Evolutionary conservation across 2,888 invertebrate species (phyloP).

Genomic region (Acanthosepion pharaonis): DNA sequence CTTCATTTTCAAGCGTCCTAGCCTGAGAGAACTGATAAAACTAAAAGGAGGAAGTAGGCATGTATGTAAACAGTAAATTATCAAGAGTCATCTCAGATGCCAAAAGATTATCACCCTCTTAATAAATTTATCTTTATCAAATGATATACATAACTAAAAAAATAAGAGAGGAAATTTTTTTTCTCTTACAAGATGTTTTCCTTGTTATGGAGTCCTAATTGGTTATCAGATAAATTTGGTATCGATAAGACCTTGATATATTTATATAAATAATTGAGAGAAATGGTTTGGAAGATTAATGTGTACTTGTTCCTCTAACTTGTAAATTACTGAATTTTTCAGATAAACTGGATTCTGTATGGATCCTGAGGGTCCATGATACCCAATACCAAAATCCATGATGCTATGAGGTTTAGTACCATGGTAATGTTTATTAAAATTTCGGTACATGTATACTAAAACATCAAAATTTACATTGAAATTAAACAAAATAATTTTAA

Average conservation of each 20-base stretch:
- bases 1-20: neutral
- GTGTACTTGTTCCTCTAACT: neutral
- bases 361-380: no score
- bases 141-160: neutral
- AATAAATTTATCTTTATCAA: conserved; percentile 21
- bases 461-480: no score
- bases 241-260: neutral
- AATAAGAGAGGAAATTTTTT: neutral
- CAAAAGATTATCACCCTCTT: neutral
- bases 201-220: neutral
- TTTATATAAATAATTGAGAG: neutral
- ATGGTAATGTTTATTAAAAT: no score
- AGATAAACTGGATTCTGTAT: neutral
- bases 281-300: neutral
- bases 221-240: neutral
- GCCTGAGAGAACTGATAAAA: neutral
- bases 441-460: no score
- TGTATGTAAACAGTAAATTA: neutral
- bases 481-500: no score
- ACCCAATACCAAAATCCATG: no score
- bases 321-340: neutral
- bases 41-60: neutral
- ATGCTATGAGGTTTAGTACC: no score
- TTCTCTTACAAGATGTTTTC: neutral
- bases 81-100: neutral